Evolutionary conservation across 2,797 vertebrate genomes (phyloP).

Genomic region (Clarias laeviceps): DNA sequence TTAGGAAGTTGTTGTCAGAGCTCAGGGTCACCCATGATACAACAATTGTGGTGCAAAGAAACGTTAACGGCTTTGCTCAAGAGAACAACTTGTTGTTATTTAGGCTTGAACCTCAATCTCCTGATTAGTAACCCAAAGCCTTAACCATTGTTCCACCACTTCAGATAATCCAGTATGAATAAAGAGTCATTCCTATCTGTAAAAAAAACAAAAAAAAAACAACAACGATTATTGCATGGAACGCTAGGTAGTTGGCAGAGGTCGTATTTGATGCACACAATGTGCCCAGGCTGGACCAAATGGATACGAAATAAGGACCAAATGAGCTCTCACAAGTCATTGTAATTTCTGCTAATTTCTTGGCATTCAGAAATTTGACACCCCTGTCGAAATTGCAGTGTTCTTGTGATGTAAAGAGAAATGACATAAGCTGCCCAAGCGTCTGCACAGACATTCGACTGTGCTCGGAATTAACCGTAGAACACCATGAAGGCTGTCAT

Average conservation of each 20-base stretch:
- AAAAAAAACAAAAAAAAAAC: no score
- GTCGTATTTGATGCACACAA: neutral
- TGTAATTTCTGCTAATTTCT: neutral
- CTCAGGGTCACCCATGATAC: no score
- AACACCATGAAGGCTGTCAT: neutral
- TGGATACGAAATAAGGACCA: neutral
- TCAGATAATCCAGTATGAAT: neutral
- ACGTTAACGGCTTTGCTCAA: no score
- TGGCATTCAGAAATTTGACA: neutral
- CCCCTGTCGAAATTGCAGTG: neutral
- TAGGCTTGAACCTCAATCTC: no score
- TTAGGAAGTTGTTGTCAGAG: no score
- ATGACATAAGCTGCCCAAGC: neutral
- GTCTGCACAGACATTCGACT: neutral
- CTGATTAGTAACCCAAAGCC: no score
- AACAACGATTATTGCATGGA: neutral
- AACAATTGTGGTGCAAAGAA: no score
- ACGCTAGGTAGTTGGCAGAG: neutral
- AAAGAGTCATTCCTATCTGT: neutral
- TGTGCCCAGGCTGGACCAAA: constrained; percentile 11
- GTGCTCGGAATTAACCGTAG: neutral
- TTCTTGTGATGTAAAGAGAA: neutral
- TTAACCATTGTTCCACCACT: no score
- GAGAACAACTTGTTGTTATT: no score
- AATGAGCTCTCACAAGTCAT: neutral